phyloP scores from a whole-genome alignment of 1,140 invertebrate species.

The Hyposmocoma kahamanoa region DNA sequence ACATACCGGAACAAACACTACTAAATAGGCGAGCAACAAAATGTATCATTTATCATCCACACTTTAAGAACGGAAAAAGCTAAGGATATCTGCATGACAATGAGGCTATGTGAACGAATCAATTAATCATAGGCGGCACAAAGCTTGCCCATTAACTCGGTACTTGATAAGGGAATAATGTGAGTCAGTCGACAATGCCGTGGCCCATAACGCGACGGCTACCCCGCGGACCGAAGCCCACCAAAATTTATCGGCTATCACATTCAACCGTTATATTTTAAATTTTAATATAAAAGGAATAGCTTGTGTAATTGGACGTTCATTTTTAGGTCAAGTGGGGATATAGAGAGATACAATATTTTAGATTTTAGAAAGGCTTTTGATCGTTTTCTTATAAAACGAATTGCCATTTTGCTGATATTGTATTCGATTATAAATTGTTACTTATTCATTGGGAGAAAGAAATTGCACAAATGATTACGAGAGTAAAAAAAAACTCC shows the following conservation, averaged over 20 bases:
- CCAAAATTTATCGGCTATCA: constrained; percentile 23
- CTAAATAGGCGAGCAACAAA: constrained; percentile 7
- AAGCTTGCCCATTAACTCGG: constrained; percentile 16
- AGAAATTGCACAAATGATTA: too few relatives aligned
- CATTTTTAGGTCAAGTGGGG: too few relatives aligned
- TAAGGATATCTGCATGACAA: constrained; percentile 18
- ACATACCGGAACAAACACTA: constrained; percentile 4
- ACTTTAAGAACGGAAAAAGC: constrained; percentile 11
- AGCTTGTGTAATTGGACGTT: too few relatives aligned
- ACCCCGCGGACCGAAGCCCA: constrained; percentile 13
- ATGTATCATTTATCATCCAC: constrained; percentile 13
- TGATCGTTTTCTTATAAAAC: too few relatives aligned
- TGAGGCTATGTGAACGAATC: constrained; percentile 10
- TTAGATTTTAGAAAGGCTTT: too few relatives aligned
- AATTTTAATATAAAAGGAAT: too few relatives aligned
- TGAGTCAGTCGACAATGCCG: constrained; percentile 9
- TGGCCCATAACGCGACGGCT: constrained; percentile 10
- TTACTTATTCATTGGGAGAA: too few relatives aligned
- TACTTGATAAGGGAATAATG: constrained; percentile 18
- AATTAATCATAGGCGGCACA: constrained; percentile 18
- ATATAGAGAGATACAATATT: too few relatives aligned
- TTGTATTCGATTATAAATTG: too few relatives aligned
- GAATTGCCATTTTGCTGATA: too few relatives aligned
- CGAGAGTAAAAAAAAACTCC: too few relatives aligned
- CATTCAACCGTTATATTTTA: constrained; percentile 15